Evolutionary conservation across 2,113 vertebrate species (phyloP).

Genomic region (Vulpes lagopus): DNA sequence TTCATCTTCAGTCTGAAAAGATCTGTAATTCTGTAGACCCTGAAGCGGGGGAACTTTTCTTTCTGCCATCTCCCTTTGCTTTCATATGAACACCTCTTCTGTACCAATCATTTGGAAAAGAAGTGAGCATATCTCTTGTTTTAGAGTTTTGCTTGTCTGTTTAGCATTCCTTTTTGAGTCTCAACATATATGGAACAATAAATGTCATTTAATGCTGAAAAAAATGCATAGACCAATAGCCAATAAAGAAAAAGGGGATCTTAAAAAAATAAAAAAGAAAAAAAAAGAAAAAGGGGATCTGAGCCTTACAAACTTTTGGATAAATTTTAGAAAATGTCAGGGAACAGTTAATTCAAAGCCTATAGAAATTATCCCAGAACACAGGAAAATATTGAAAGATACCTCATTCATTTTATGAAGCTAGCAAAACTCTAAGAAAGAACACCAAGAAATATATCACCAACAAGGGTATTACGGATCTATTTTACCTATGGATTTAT

Average conservation of each 20-base stretch:
- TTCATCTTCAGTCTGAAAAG: background rate
- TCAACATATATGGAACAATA: slow-evolving; percentile 84
- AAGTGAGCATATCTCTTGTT: slow-evolving; percentile 68
- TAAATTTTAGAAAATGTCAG: background rate
- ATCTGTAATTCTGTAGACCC: background rate
- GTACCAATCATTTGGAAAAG: slow-evolving; percentile 76
- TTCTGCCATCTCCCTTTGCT: background rate
- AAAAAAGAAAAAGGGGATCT: background rate
- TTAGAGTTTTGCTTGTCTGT: slow-evolving; percentile 82
- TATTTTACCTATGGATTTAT: background rate
- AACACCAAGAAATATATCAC: background rate
- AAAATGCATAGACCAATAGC: background rate
- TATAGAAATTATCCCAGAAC: background rate
- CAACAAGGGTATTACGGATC: background rate
- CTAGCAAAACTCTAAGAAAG: background rate
- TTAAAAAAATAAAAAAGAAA: background rate
- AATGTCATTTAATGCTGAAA: slow-evolving; percentile 81
- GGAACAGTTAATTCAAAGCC: background rate
- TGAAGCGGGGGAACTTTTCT: background rate
- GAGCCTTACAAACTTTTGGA: background rate
- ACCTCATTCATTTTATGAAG: background rate
- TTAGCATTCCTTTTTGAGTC: slow-evolving; percentile 83
- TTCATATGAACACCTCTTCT: slow-evolving; percentile 67
- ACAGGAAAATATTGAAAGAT: background rate
- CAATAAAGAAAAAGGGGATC: background rate